phyloP scores from a whole-genome alignment of 1,140 invertebrate species.

The Anoplolepis gracilipes region DNA sequence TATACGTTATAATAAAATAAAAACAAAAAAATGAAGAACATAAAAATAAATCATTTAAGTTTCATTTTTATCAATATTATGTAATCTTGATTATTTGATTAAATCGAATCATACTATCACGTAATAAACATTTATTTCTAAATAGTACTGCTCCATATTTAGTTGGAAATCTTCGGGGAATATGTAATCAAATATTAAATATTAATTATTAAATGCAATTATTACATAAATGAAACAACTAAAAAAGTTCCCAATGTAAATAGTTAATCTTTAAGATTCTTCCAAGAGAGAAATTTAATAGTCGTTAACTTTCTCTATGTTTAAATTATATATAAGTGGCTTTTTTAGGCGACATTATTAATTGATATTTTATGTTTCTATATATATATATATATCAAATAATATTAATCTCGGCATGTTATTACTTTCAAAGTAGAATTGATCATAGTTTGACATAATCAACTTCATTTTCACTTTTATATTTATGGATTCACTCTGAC shows the following conservation, averaged over 20 bases:
- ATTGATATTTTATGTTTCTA: slow-evolving; percentile 26
- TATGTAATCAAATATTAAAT: neutral
- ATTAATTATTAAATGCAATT: neutral
- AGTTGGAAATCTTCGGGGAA: too few relatives aligned
- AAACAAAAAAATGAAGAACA: neutral
- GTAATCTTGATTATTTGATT: slow-evolving; percentile 1
- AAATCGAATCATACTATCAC: neutral
- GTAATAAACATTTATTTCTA: neutral
- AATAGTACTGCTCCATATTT: neutral
- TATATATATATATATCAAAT: too few relatives aligned
- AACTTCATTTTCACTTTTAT: neutral
- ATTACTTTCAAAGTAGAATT: slow-evolving; percentile 2
- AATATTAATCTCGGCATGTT: neutral
- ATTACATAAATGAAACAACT: neutral
- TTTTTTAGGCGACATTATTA: slow-evolving; percentile 20
- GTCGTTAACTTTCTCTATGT: slow-evolving; percentile 49
- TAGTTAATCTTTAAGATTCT: slow-evolving; percentile 14
- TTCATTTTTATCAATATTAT: neutral
- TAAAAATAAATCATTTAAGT: neutral
- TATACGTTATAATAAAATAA: neutral
- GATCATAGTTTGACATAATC: neutral
- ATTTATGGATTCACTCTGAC: neutral
- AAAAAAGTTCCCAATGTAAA: neutral
- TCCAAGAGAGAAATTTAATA: neutral
- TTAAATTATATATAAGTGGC: slow-evolving; percentile 26